Base-by-base conservation (phyloP, 2,888 invertebrate genomes). In the Candidula unifasciata region DNA sequence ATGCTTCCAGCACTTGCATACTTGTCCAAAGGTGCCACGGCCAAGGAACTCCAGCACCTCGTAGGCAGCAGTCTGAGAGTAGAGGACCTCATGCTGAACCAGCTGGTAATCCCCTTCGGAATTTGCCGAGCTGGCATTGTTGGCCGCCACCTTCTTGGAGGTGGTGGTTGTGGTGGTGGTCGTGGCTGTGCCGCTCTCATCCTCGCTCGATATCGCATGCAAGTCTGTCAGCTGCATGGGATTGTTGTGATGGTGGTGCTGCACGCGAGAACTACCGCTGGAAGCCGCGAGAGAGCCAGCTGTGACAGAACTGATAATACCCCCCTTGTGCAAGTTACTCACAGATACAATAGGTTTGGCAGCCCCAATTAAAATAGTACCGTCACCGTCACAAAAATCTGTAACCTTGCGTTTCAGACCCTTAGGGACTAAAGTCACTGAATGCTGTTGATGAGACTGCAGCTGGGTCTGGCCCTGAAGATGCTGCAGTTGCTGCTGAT, bases 1-100 rank as follows among this genome's bases (percentile, higher is more conserved):
- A 94, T 99, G 99, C 95, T 99, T 99, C 99, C 99, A 99, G 95
- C 99, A 99, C 95, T 99, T 99, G 93, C 99, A 99, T 93, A 99
- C 99, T 94, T 96, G 96, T 89, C 99, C 99, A 95, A 99, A 99
- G 90, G 99, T 99, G 92, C 99, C 99, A 91, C 99, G 96, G 90
- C 99, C 99, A 93, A 99, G 96, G 95, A 99, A 99, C 95, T 99
- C 99, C 94, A 99, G 95, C 93, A 99, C 99, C 95, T 98, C 96
- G 94, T 96, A 99, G 95, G 98, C 97, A 88, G 93, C 93, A 92
- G 97, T 97, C 95, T 97, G 96, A 91, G 99, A 99, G 95, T 97
- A 98, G 93, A 99, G 96, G 90, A 98, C 95, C 95, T 99, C 99
- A 95, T 99, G 99, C 94, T 99, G 98, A 89, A 99, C 98, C 94